Base-by-base conservation (phyloP, 2,113 vertebrate genomes). In the Psettodes erumei region DNA sequence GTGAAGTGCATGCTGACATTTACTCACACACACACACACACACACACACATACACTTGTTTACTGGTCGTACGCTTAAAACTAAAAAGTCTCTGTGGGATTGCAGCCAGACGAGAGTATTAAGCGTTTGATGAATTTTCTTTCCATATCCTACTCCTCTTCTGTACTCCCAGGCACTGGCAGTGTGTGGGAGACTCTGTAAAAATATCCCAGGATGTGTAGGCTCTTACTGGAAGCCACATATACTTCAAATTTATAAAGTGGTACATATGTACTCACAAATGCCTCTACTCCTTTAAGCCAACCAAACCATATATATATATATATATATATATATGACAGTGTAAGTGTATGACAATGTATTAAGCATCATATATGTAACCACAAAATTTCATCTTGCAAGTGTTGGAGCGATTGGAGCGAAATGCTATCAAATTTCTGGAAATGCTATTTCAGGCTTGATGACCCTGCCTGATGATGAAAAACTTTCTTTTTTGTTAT, bases 161-260 rank as follows among this genome's bases (percentile, higher is more conserved):
- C 59, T 76, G 45, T 37, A 60, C 82, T 89, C 74, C 64, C 62
- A 63, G 79, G 79, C 80, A 67, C 54, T 83, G 81, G 67, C 85
- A 83, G 77, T 61, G 79, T 84, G 91, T 85, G 87, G 82, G 89
- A 89, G 86, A 89, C 43, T 65, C 59, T 56, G 74, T 71, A 76
- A 86, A 90, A 84, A 83, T 78, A 85, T 75, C 51, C 19, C 50
- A 38, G 75, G 73, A 76, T 83, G 69, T 86, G 81, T 74, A 84
- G 65, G 73, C 77, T 75, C 70, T 73, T 83, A 38, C 73, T 85
- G 77, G 75, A 84, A 89, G 78, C 70, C 76, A 67, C 61, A 64
- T 77, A 28, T 82, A 50, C 77, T 45, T 81, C 48, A 83, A 58
- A 70, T 66, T 16, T 43, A 35, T 55, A 67, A 77, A 72, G 25